Evolutionary conservation across 2,888 invertebrate species (phyloP).

Genomic region (Nomada fabriciana): DNA sequence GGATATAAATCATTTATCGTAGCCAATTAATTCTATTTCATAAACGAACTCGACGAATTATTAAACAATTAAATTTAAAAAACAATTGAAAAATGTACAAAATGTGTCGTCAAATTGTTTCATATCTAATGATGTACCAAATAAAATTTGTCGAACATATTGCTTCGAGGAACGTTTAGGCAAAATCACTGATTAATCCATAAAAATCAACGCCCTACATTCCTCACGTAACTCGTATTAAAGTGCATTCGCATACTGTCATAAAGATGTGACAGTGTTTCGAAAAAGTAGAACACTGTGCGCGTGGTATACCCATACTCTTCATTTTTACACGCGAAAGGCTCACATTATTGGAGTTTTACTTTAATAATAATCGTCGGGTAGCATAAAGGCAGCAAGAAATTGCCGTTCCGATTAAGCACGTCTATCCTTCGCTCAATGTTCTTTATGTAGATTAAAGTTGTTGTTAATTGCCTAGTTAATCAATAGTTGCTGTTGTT

Average conservation of each 20-base stretch:
- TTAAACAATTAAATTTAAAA: neutral
- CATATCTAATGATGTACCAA: neutral
- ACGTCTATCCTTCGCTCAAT: neutral
- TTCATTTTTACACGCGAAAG: conserved; percentile 16
- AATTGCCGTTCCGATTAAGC: conserved; percentile 16
- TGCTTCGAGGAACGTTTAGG: neutral
- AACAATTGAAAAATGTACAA: neutral
- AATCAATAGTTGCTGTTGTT: too few species aligned
- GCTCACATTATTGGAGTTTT: conserved; percentile 19
- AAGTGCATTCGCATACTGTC: neutral
- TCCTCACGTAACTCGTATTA: neutral
- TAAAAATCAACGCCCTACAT: conserved; percentile 9
- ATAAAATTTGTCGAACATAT: neutral
- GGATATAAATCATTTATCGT: too few species aligned
- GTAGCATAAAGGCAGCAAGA: conserved; percentile 4
- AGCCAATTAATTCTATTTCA: too few species aligned
- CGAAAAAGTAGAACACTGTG: conserved; percentile 10
- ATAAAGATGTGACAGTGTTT: conserved; percentile 8
- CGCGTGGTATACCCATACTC: neutral
- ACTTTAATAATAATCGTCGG: conserved; percentile 28
- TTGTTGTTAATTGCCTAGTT: conserved; percentile 23
- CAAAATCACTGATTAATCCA: neutral
- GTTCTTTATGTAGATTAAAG: conserved; percentile 19
- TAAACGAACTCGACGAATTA: neutral
- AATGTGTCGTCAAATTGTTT: too few species aligned